Evolutionary conservation across 2,888 invertebrate species (phyloP).

Genomic region (Entomobrya proxima): DNA sequence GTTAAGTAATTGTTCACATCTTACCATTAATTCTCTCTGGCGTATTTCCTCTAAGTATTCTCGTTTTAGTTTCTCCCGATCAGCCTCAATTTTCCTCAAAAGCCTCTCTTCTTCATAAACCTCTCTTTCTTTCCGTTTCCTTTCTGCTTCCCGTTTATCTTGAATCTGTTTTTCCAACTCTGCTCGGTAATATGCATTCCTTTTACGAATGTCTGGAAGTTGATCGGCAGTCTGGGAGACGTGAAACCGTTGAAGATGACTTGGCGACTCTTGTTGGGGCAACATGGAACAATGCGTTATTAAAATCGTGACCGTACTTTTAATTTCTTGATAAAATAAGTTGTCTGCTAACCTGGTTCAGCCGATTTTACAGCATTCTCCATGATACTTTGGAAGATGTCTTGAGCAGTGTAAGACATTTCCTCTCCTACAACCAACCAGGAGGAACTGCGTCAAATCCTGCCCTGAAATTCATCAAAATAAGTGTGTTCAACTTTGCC

Average conservation of each 20-base stretch:
- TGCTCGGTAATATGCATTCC: slow-evolving; percentile 70
- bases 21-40: slow-evolving; percentile 71
- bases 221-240: slow-evolving; percentile 74
- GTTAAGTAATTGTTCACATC: background rate
- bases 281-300: background rate
- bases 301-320: background rate
- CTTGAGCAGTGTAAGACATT: slow-evolving; percentile 70
- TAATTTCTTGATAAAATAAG: background rate
- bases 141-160: slow-evolving; percentile 71
- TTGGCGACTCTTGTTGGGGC: slow-evolving; percentile 39
- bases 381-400: slow-evolving; percentile 71
- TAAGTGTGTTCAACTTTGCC: too few relatives aligned
- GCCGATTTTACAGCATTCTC: slow-evolving; percentile 68
- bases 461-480: too few relatives aligned
- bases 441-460: too few relatives aligned
- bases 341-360: slow-evolving; percentile 56
- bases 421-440: background rate
- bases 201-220: slow-evolving; percentile 69
- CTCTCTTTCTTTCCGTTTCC: slow-evolving; percentile 70
- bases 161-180: slow-evolving; percentile 73
- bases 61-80: slow-evolving; percentile 72
- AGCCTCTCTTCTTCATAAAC: slow-evolving; percentile 70
- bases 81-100: slow-evolving; percentile 72
- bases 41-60: slow-evolving; percentile 73
- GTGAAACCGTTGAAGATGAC: slow-evolving; percentile 55